These are phyloP conservation scores for Orius insidiosus DNA, from an alignment of 1,140 invertebrate genomes.

Conservation along the genomic window DNA sequence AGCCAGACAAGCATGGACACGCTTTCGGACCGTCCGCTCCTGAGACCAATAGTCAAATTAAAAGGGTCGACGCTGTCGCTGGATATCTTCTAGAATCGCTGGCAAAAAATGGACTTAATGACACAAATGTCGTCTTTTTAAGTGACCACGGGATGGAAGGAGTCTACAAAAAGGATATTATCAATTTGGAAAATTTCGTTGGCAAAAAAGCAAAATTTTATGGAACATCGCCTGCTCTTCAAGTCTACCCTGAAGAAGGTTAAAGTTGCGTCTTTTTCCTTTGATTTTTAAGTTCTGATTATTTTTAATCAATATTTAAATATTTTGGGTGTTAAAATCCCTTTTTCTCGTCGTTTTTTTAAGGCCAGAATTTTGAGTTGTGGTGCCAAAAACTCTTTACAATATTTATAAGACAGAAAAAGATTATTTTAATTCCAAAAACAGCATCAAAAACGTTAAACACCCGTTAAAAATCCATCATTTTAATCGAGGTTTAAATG, in stretches of 20 bases:
- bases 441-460: no score
- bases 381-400: no score
- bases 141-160: conserved; percentile 59
- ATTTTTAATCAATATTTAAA: no score
- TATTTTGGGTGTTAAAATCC: no score
- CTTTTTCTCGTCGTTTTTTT: no score
- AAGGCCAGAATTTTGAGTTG: no score
- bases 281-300: no score
- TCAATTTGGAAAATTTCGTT: conserved; percentile 39
- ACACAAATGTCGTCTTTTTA: conserved; percentile 46
- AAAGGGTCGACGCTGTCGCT: conserved; percentile 36
- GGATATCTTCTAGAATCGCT: conserved; percentile 37
- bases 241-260: conserved; percentile 32
- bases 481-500: no score
- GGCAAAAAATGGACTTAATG: conserved; percentile 29
- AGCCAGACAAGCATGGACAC: conserved; percentile 46
- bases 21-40: conserved; percentile 28
- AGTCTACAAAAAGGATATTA: conserved; percentile 31
- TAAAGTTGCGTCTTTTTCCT: no score
- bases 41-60: conserved; percentile 31
- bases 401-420: no score
- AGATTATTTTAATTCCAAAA: no score
- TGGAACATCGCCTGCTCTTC: conserved; percentile 29
- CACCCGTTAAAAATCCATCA: no score
- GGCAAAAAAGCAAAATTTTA: conserved; percentile 25